These are phyloP conservation scores for Rhimphoctona megacephalus DNA, from an alignment of 2,888 invertebrate species.

Conservation along the genomic window DNA sequence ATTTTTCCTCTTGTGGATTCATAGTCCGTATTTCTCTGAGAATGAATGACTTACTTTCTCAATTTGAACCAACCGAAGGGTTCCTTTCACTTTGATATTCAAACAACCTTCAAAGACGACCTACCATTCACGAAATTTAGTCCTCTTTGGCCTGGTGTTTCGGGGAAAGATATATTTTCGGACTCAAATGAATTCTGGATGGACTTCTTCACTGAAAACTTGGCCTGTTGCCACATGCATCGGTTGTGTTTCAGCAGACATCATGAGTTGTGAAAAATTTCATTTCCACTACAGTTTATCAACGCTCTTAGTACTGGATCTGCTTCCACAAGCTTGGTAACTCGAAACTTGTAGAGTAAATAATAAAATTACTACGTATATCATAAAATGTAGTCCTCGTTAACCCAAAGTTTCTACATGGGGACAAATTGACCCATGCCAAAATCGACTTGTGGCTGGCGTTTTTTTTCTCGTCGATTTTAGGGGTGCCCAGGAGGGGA, in stretches of 20 bases:
- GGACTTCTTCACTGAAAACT: slow-evolving; percentile 30
- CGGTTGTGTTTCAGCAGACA: background rate
- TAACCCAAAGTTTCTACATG: too few relatives aligned
- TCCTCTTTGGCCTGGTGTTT: background rate
- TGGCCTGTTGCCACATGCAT: slow-evolving; percentile 35
- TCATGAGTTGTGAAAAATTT: slow-evolving; percentile 26
- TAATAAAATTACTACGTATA: background rate
- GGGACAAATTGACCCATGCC: too few relatives aligned
- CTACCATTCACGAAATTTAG: background rate
- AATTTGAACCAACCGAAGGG: background rate
- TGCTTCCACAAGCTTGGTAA: background rate
- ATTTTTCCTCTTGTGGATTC: slow-evolving; percentile 12
- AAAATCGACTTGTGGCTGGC: too few relatives aligned
- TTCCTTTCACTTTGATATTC: background rate
- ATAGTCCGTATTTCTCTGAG: background rate
- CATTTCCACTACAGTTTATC: background rate
- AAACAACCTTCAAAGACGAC: slow-evolving; percentile 22
- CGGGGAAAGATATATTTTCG: slow-evolving; percentile 32
- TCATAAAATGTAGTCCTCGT: background rate
- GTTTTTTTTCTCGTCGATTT: too few relatives aligned
- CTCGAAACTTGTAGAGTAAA: background rate
- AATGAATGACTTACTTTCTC: background rate
- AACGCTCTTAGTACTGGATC: background rate
- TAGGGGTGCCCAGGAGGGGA: too few relatives aligned
- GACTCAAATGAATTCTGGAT: slow-evolving; percentile 42